A percentile compares a stretch with the other conserved stretches of the same genome.
Evolutionary conservation across 2,113 vertebrate species (phyloP).

Genomic region (Pavo muticus): DNA sequence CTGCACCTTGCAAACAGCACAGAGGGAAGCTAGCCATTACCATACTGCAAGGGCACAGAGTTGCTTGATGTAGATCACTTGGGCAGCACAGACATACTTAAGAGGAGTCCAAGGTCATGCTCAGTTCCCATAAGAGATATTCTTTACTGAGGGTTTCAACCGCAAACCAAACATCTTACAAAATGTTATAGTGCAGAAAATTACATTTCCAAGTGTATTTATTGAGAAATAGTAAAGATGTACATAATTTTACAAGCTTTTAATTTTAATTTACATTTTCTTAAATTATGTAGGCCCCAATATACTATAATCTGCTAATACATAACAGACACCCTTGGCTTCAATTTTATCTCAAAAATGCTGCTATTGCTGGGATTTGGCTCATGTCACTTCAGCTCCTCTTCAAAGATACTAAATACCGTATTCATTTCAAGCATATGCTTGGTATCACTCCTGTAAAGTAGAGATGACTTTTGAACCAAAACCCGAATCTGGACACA

Average conservation of each 20-base stretch:
- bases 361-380: slow-evolving; percentile 72
- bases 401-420: slow-evolving; percentile 71
- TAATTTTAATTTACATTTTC: slow-evolving; percentile 85
- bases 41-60: background rate
- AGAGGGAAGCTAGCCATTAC: background rate
- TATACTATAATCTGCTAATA: slow-evolving; percentile 79
- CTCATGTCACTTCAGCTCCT: slow-evolving; percentile 69
- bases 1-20: rapidly evolving
- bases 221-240: slow-evolving; percentile 86
- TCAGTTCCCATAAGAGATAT: background rate
- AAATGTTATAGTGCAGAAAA: slow-evolving; percentile 73
- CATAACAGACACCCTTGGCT: slow-evolving; percentile 76
- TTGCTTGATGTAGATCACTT: background rate
- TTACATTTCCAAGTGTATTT: slow-evolving; percentile 82
- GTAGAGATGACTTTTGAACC: slow-evolving; percentile 20
- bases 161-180: slow-evolving; percentile 53
- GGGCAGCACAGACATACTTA: rapidly evolving
- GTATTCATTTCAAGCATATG: slow-evolving; percentile 58
- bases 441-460: slow-evolving; percentile 33
- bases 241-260: slow-evolving; percentile 87
- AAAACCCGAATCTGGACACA: background rate
- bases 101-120: background rate
- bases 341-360: slow-evolving; percentile 65
- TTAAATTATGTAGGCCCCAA: slow-evolving; percentile 82
- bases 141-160: background rate